Percentiles rank a stretch among this genome's conserved stretches.
Evolutionary conservation across 2,113 vertebrate genomes (phyloP).

Genomic region (Tetraodon nigroviridis): DNA sequence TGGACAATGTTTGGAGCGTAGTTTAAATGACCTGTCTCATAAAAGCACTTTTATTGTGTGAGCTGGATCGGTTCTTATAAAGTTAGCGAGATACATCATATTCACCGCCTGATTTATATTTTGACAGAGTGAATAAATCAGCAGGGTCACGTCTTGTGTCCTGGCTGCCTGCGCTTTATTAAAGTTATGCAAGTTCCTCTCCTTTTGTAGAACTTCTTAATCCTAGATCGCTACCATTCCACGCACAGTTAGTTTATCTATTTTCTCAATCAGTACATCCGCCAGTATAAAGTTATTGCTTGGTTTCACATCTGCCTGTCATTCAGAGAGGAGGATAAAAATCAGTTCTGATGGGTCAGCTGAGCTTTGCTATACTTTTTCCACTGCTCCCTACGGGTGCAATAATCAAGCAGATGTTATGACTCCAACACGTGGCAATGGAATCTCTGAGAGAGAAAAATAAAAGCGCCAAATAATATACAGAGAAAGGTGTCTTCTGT

Average conservation of each 20-base stretch:
- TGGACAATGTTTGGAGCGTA: constrained; percentile 6
- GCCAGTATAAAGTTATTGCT: constrained; percentile 23
- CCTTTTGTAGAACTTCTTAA: not conserved
- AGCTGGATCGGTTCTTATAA: constrained; percentile 5
- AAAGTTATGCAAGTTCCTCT: constrained; percentile 9
- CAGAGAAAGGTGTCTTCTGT: constrained; percentile 1
- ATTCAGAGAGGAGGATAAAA: constrained; percentile 7
- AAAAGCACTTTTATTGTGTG: too few species aligned
- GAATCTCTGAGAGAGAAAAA: constrained; percentile 28
- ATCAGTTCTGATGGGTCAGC: not conserved
- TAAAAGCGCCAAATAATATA: constrained; percentile 8
- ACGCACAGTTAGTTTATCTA: constrained; percentile 24
- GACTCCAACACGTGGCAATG: constrained; percentile 5
- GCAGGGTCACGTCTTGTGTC: not conserved
- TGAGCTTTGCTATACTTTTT: not conserved
- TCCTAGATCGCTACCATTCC: not conserved
- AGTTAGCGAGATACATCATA: constrained; percentile 16
- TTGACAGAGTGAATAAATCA: not conserved
- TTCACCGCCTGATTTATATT: too few species aligned
- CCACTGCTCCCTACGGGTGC: not conserved
- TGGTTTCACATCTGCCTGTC: constrained; percentile 8
- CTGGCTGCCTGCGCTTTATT: not conserved
- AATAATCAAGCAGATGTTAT: constrained; percentile 6
- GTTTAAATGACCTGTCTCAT: constrained; percentile 18
- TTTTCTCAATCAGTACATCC: constrained; percentile 16